phyloP scores from a whole-genome alignment of 2,113 vertebrate genomes.

The Pleuronectes platessa region DNA sequence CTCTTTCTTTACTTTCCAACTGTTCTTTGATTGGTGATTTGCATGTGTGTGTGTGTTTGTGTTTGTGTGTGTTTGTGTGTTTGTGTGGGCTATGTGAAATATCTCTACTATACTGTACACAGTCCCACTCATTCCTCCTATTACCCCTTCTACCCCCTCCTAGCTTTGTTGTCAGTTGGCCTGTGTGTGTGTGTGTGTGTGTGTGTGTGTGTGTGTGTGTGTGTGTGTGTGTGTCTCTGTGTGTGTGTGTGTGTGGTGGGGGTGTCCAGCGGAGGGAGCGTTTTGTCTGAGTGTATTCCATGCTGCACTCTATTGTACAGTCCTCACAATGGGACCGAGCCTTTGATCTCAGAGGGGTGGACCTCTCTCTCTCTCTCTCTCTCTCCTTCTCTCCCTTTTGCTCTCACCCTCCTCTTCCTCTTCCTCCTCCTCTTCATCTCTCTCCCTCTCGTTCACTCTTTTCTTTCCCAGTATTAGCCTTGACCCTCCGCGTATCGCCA shows the following conservation, averaged over 20 bases:
- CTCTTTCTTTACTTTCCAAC: no score
- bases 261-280: not conserved
- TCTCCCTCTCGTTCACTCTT: conserved; percentile 19
- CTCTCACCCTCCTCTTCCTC: conserved; percentile 18
- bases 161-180: conserved; percentile 66
- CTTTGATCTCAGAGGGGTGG: conserved; percentile 80
- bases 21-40: no score
- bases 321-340: conserved; percentile 71
- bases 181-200: not conserved
- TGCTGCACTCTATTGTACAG: conserved; percentile 75
- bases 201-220: not conserved
- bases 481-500: conserved; percentile 55
- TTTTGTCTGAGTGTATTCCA: conserved; percentile 31
- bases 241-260: not conserved
- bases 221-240: not conserved
- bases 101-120: conserved; percentile 44
- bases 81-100: conserved; percentile 7
- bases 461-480: conserved; percentile 32
- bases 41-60: not conserved
- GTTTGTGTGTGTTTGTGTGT: not conserved
- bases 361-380: conserved; percentile 23
- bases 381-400: conserved; percentile 10
- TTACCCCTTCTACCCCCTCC: conserved; percentile 40
- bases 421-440: conserved; percentile 32
- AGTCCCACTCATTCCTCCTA: conserved; percentile 26